phyloP scores from a whole-genome alignment of 2,113 vertebrate genomes.

The Rhabdornis inornatus region DNA sequence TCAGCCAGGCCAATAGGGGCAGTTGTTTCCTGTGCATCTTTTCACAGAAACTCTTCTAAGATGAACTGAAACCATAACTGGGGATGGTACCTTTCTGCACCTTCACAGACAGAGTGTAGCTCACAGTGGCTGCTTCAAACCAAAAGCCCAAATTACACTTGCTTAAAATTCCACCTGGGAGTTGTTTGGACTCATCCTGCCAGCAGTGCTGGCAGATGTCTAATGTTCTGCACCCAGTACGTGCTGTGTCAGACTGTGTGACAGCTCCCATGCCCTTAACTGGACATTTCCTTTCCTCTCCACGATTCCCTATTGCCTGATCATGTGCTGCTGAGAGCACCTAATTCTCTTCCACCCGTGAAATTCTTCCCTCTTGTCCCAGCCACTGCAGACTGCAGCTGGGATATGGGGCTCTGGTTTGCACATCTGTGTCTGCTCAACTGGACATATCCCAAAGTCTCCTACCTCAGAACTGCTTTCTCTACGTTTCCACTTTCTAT shows the following conservation, averaged over 20 bases:
- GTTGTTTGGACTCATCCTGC: background rate
- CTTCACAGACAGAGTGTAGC: background rate
- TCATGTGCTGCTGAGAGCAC: background rate
- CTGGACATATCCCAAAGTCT: background rate
- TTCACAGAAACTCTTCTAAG: background rate
- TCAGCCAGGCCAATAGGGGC: rapidly evolving
- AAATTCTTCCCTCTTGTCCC: background rate
- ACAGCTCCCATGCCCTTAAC: background rate
- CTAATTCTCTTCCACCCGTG: background rate
- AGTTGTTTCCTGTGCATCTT: background rate
- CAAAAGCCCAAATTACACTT: background rate
- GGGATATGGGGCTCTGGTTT: background rate
- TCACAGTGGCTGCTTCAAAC: background rate
- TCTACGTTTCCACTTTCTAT: background rate
- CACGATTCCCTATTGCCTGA: rapidly evolving
- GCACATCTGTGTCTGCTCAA: background rate
- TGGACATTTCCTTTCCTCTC: background rate
- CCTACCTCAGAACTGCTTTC: background rate
- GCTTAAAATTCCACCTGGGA: background rate
- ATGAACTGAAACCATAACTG: background rate
- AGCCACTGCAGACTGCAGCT: background rate
- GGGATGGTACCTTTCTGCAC: background rate
- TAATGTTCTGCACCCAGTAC: background rate
- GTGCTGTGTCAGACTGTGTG: background rate
- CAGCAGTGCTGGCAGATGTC: background rate